These are phyloP conservation scores for Lemur catta DNA, from an alignment of 2,797 vertebrate genomes.

Conservation along the genomic window DNA sequence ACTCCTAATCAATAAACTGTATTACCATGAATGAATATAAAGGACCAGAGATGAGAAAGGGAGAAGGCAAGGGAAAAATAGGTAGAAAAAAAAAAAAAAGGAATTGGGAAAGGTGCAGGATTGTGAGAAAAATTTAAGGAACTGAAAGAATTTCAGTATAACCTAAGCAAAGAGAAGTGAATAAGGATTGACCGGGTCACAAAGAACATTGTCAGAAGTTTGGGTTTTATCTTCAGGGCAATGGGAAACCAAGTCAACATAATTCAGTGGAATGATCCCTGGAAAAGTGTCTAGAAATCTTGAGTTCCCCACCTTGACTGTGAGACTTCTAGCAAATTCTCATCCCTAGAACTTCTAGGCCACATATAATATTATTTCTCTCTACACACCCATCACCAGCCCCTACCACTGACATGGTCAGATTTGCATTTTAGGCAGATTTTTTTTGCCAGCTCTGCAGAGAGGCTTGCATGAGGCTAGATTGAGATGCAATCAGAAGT, in stretches of 20 bases:
- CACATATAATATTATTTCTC: background rate
- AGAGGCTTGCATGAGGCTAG: background rate
- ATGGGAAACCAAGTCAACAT: background rate
- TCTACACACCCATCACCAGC: background rate
- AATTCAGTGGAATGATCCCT: background rate
- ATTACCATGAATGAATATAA: background rate
- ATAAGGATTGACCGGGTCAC: background rate
- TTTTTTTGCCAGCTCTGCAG: background rate
- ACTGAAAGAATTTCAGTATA: background rate
- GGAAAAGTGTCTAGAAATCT: background rate
- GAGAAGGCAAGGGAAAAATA: background rate
- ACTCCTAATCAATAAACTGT: background rate
- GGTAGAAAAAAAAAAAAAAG: background rate
- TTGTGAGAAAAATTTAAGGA: background rate
- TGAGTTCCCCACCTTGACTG: background rate
- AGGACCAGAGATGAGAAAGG: background rate
- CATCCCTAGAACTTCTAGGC: background rate
- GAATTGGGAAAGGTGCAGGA: background rate
- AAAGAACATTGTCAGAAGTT: background rate
- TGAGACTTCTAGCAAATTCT: background rate
- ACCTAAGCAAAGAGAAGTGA: background rate
- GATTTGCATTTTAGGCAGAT: background rate
- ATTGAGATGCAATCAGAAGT: background rate
- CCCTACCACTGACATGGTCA: background rate
- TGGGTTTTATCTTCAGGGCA: background rate